Base-by-base conservation (phyloP, 2,797 vertebrate genomes). In the Neosilurus hyrtlii region DNA sequence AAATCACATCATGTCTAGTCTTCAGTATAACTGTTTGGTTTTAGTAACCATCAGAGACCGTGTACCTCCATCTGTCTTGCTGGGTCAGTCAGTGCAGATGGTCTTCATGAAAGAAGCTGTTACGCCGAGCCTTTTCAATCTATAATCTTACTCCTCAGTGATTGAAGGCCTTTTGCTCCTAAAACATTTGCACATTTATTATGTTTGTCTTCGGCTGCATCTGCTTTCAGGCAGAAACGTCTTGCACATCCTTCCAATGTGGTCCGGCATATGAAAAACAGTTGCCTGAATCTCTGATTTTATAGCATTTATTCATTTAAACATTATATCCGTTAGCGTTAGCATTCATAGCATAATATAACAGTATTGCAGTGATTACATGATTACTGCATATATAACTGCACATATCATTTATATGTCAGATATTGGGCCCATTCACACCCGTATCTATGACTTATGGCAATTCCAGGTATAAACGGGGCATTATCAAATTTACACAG, bases 21-120 rank as follows among this genome's bases (percentile, higher is more conserved):
- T 75, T 82, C 72, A 63, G 80, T 85, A 81, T 76, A 82, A 82
- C 82, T 70, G 79, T 51, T 65, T 82, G 76, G 75, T 87, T 86
- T 84, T 74, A 56, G 62, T 72, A 71, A 71, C 51, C 71, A 26
- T 43, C 62, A 3, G 76, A 88, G 84, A 81, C 20, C 0, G 22
- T 57, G 63, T 59, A 35, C 75, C 84, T 81, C 82, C 72, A 76
- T 84, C 82, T 70, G 79, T 83, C 67, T 82, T 61, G 59, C 82
- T 59, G 57, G 74, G 80, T 80, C 73, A 86, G 62, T 82, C 71
- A 18, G 61, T 83, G 67, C 26, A 76, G 80, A 83, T 85, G 74
- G 70, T 24, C 9, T 83, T 37, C 43, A n/a, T 79, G 66, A 68
- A 79, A 76, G 77, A 73, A 26, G 49, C 62, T 43, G 10, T 51